phyloP scores from a whole-genome alignment of 2,797 vertebrate genomes.

The Melanotaenia pygmaea region DNA sequence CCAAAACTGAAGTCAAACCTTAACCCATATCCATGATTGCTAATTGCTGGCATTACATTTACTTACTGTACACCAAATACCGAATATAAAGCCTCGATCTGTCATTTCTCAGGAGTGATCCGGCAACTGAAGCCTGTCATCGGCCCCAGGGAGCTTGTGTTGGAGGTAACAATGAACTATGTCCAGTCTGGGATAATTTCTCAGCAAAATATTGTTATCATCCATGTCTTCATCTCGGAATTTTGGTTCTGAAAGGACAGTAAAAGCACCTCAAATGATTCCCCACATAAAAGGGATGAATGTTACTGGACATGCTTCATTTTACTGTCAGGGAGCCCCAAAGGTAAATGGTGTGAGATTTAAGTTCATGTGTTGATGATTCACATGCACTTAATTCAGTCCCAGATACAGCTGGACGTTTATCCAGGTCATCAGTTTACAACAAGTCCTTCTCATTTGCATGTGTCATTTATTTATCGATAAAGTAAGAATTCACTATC shows the following conservation, averaged over 20 bases:
- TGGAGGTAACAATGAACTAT: conserved; percentile 90
- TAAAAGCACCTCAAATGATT: not conserved
- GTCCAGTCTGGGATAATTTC: conserved; percentile 83
- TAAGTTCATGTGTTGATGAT: not conserved
- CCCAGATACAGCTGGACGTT: not conserved
- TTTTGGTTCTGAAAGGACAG: conserved; percentile 86
- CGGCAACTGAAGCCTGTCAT: conserved; percentile 87
- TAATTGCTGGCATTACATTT: not conserved
- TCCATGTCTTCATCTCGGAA: conserved; percentile 88
- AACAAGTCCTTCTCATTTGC: not conserved
- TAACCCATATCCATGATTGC: not conserved
- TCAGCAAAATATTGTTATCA: conserved; percentile 85
- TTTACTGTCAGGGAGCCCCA: not conserved
- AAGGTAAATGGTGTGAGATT: not conserved
- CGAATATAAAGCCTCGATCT: not conserved
- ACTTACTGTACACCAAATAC: not conserved
- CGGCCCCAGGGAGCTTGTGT: conserved; percentile 82
- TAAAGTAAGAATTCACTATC: not conserved
- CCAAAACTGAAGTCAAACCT: not conserved
- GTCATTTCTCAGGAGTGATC: conserved; percentile 82
- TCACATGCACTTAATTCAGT: not conserved
- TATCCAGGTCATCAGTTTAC: not conserved
- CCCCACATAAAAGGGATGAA: not conserved
- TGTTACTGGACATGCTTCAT: not conserved
- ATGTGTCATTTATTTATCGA: not conserved